These are phyloP conservation scores for Ceyx cyanopectus DNA, from an alignment of 2,113 vertebrate genomes.

Conservation along the genomic window DNA sequence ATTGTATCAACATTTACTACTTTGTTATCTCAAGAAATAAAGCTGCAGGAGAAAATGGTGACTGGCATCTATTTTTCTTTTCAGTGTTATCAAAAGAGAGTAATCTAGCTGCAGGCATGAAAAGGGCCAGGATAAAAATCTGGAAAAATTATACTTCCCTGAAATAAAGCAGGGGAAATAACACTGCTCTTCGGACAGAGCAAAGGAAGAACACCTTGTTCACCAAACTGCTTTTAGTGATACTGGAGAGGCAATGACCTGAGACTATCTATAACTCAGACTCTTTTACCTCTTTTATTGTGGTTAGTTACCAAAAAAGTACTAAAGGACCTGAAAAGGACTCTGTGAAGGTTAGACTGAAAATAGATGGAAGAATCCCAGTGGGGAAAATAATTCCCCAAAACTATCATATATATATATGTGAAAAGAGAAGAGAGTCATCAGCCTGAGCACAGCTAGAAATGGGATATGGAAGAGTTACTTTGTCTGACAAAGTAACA, in stretches of 20 bases:
- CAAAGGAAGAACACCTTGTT: background rate
- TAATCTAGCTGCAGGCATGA: background rate
- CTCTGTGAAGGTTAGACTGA: background rate
- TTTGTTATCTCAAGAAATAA: background rate
- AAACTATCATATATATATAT: background rate
- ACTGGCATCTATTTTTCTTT: background rate
- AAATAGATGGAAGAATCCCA: background rate
- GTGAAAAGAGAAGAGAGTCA: background rate
- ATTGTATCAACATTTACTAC: background rate
- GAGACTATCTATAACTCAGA: background rate
- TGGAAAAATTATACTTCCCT: background rate
- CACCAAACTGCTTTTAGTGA: background rate
- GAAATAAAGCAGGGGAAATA: background rate
- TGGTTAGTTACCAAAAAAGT: background rate
- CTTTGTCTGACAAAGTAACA: background rate
- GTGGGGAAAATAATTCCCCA: rapidly evolving
- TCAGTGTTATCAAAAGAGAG: background rate
- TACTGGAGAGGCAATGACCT: background rate
- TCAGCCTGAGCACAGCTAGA: background rate
- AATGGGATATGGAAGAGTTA: background rate
- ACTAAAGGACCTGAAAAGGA: background rate
- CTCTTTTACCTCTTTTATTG: background rate
- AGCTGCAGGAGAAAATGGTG: background rate
- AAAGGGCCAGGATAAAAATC: background rate
- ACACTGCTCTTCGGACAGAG: background rate